Base-by-base conservation (phyloP, 1,140 invertebrate genomes). In the Drosophila persimilis region DNA sequence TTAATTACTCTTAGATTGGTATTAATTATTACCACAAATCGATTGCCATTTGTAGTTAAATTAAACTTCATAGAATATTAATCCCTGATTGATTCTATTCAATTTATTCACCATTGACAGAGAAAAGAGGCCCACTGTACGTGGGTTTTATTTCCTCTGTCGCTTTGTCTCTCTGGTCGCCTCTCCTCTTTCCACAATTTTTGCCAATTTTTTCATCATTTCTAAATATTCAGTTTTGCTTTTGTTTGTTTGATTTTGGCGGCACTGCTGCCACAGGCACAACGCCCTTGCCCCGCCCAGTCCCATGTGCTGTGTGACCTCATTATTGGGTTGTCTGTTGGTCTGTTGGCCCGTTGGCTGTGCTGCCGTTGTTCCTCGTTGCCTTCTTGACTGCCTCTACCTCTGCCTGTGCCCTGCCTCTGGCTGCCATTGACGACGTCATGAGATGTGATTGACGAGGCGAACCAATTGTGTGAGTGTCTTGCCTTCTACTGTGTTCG, bases 241-340 rank as follows among this genome's bases (percentile, higher is more conserved):
- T 56, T 54, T 56, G 29, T 63, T 73, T 55, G 58, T 64, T 73
- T 73, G 58, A 50, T 73, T 56, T 75, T 20, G 17, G 35, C 35
- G 4, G 35, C 35, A 39, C 35, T 39, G 13, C 35, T 39, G 11
- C 35, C 11, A 39, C 35, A 39, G 31, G 60, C 73, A 60, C 56
- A 75, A 39, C 35, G 61, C 73, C 73, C 73, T 69, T 75, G 60
- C 70, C 69, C 69, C 41, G 69, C 57, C 70, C 48, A 55, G 50
- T 73, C 71, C 71, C 71, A 44, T 74, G 71, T 65, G 71, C 29
- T 74, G 71, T 74, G 71, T 74, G 71, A 74, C 71, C 71, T 74
- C 71, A 74, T 70, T 69, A 70, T 57, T 52, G 63, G 44, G 43
- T 54, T 64, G 17, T 3, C 5, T 39, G 11, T 39, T 39, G 26